Percentiles rank a stretch among this genome's conserved stretches.
Evolutionary conservation across 2,888 invertebrate species (phyloP).

Genomic region (Ctenicera cuprea): DNA sequence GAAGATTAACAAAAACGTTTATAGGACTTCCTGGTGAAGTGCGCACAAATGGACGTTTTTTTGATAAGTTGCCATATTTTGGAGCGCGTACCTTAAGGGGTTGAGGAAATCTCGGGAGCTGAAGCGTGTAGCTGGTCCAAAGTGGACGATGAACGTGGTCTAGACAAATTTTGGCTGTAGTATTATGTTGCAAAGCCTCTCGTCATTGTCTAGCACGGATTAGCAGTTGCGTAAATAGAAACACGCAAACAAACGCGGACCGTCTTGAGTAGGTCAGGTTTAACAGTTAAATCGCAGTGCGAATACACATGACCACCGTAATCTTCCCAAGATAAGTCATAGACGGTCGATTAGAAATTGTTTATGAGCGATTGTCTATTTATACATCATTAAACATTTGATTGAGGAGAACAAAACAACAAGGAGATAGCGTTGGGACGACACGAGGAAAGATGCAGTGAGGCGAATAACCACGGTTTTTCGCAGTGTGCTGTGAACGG

Average conservation of each 20-base stretch:
- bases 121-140: background rate
- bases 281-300: slow-evolving; percentile 50
- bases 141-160: background rate
- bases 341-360: slow-evolving; percentile 46
- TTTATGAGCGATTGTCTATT: slow-evolving; percentile 51
- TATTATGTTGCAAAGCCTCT: slow-evolving; percentile 7
- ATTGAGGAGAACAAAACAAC: slow-evolving; percentile 52
- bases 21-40: too few species aligned
- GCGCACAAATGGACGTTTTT: too few species aligned
- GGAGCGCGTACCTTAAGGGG: background rate
- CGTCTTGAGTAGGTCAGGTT: slow-evolving; percentile 58
- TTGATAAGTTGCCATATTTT: background rate
- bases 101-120: background rate
- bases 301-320: slow-evolving; percentile 56
- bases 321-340: slow-evolving; percentile 51
- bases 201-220: slow-evolving; percentile 29
- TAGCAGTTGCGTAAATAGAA: slow-evolving; percentile 52
- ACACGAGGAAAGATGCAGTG: slow-evolving; percentile 72
- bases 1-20: too few species aligned
- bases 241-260: slow-evolving; percentile 43
- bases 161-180: slow-evolving; percentile 10
- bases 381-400: slow-evolving; percentile 50
- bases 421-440: slow-evolving; percentile 50
- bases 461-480: slow-evolving; percentile 76
- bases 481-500: slow-evolving; percentile 52